Conservation (phyloP, 2,113 vertebrate species). For the Thalassarche chlororhynchos region DNA sequence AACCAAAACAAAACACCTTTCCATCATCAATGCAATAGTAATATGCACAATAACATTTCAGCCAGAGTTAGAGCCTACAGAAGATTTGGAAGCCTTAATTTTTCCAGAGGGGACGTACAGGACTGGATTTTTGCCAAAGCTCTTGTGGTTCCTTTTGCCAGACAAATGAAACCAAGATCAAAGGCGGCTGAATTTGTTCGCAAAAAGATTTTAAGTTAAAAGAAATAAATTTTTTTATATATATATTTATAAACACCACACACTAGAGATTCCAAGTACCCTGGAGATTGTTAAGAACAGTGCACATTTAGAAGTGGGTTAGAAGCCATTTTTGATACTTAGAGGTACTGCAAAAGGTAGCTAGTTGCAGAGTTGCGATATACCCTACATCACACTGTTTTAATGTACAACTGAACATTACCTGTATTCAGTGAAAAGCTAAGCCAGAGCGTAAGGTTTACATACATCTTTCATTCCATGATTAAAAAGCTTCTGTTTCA, state of each 20-base stretch:
- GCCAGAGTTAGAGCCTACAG: neutral
- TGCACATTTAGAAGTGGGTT: neutral
- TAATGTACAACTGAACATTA: neutral
- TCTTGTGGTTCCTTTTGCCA: neutral
- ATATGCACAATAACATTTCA: neutral
- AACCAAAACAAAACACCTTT: neutral
- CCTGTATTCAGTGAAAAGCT: neutral
- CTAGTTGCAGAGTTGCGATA: neutral
- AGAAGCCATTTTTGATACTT: neutral
- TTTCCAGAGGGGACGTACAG: neutral
- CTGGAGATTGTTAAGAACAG: neutral
- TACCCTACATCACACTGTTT: neutral
- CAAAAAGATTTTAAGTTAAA: neutral
- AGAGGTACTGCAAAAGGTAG: neutral
- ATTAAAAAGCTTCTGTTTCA: neutral
- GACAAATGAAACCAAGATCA: neutral
- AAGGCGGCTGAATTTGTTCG: neutral
- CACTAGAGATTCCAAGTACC: neutral
- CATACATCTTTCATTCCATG: neutral
- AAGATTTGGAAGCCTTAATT: neutral
- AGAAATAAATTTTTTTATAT: neutral
- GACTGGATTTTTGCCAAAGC: neutral
- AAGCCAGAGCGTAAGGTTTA: neutral
- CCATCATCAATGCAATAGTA: neutral
- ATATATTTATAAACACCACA: neutral